These are phyloP conservation scores for Chrysopa pallens DNA, from an alignment of 1,140 invertebrate genomes.

Conservation along the genomic window DNA sequence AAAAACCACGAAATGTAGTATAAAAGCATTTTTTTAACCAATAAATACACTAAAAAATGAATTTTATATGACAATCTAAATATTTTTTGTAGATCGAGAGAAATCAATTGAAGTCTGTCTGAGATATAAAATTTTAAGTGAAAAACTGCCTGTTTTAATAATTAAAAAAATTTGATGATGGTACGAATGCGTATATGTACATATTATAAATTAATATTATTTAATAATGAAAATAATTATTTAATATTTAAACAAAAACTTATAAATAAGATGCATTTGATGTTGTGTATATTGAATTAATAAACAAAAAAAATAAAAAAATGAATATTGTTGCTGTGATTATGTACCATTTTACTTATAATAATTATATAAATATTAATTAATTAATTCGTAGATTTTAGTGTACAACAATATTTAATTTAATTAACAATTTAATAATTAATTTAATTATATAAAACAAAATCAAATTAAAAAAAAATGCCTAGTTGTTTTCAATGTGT, in stretches of 20 bases:
- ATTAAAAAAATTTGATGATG: no score
- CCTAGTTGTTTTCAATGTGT: constrained; percentile 26
- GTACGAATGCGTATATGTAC: background rate
- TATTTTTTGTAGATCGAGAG: no score
- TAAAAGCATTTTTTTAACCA: no score
- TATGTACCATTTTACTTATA: constrained; percentile 12
- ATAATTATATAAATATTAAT: background rate
- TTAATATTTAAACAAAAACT: constrained; percentile 2
- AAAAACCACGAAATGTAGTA: no score
- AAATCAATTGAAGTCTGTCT: no score
- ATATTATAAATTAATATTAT: constrained; percentile 1
- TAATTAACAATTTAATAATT: constrained; percentile 3
- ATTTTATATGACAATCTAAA: no score
- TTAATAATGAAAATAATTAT: background rate
- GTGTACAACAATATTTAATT: background rate
- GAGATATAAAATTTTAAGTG: no score
- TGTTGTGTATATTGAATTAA: constrained; percentile 12
- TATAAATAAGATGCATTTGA: constrained; percentile 8
- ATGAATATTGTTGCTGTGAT: constrained; percentile 24
- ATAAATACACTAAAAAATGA: no score
- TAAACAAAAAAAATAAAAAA: background rate
- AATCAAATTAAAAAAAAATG: constrained; percentile 18
- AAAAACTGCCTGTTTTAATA: no score
- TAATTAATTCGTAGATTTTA: background rate
- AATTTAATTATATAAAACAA: constrained; percentile 18